phyloP scores from a whole-genome alignment of 2,888 invertebrate species.

The Chelonus formosanus region DNA sequence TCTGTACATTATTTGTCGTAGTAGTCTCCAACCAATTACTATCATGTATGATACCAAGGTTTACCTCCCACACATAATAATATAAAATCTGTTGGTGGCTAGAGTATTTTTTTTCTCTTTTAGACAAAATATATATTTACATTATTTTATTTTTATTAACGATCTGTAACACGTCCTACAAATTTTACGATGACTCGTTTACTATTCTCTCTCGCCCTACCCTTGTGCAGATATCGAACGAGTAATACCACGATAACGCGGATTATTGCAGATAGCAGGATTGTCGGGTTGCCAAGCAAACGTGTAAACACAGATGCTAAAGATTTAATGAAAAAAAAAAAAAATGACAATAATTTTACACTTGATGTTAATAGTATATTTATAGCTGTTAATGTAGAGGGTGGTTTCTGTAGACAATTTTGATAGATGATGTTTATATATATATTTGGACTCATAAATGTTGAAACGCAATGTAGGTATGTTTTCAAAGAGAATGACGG shows the following conservation, averaged over 20 bases:
- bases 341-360: neutral
- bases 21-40: slow-evolving; percentile 2
- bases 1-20: slow-evolving; percentile 13
- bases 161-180: neutral
- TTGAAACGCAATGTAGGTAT: neutral
- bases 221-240: slow-evolving; percentile 18
- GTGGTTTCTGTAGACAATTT: too few relatives aligned
- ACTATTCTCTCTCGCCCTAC: slow-evolving; percentile 10
- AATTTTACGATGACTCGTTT: slow-evolving; percentile 18
- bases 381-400: neutral
- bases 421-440: too few relatives aligned
- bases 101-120: too few relatives aligned
- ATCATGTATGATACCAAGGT: too few relatives aligned
- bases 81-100: too few relatives aligned
- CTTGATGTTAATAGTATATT: neutral
- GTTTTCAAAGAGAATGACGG: neutral
- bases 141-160: neutral
- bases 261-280: slow-evolving; percentile 21
- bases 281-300: slow-evolving; percentile 20
- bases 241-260: slow-evolving; percentile 26
- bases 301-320: slow-evolving; percentile 15
- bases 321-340: too few relatives aligned
- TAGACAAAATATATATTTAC: too few relatives aligned
- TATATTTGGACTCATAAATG: neutral
- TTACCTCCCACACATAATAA: too few relatives aligned